phyloP scores from a whole-genome alignment of 2,113 vertebrate genomes.

The Toxotes jaculatrix region DNA sequence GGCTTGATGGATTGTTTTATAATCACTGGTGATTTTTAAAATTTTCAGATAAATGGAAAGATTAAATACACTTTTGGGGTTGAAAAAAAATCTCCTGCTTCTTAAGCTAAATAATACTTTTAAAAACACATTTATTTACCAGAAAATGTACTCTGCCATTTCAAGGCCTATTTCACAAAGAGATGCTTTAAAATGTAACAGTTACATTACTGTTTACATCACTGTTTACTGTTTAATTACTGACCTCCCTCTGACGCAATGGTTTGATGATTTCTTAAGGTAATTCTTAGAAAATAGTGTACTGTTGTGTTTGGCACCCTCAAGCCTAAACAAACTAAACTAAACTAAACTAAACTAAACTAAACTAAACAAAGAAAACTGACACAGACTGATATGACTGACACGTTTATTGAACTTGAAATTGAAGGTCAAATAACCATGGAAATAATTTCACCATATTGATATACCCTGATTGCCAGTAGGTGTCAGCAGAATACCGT shows the following conservation, averaged over 20 bases:
- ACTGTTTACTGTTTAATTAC: neutral
- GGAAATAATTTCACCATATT: neutral
- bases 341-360: too few relatives aligned
- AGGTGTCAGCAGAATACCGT: constrained; percentile 60
- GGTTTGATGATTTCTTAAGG: too few relatives aligned
- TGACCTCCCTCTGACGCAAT: too few relatives aligned
- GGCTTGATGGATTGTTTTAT: neutral
- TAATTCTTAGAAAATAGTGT: too few relatives aligned
- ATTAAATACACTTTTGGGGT: neutral
- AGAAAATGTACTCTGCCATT: neutral
- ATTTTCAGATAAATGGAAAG: neutral
- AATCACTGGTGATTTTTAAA: neutral
- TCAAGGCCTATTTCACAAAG: neutral
- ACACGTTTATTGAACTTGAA: neutral
- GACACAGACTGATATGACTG: too few relatives aligned
- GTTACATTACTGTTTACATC: neutral
- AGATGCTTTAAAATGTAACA: neutral
- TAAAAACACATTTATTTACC: too few relatives aligned
- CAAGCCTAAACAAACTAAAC: too few relatives aligned
- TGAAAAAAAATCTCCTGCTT: neutral
- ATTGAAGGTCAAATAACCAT: neutral
- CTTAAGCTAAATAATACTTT: too few relatives aligned
- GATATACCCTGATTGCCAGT: constrained; percentile 9
- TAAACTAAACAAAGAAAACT: too few relatives aligned
- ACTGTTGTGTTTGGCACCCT: too few relatives aligned